These are phyloP conservation scores for Entelurus aequoreus DNA, from an alignment of 2,113 vertebrate genomes.

Conservation along the genomic window DNA sequence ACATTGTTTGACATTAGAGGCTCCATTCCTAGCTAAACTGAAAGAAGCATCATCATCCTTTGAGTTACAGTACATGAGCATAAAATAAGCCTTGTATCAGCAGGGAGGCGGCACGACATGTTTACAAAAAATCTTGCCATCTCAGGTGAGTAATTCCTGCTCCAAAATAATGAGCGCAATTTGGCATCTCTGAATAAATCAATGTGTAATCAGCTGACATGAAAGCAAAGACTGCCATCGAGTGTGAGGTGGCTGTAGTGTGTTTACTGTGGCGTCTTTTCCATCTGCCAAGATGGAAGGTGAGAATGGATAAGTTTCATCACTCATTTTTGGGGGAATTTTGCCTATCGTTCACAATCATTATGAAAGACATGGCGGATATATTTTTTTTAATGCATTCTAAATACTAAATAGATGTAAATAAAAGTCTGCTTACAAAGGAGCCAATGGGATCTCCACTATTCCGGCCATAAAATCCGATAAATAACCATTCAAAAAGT, in stretches of 20 bases:
- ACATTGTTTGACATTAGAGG: background rate
- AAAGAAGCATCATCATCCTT: background rate
- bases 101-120: background rate
- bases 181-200: conserved; percentile 44
- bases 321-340: too few relatives aligned
- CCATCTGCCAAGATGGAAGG: conserved; percentile 36
- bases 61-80: background rate
- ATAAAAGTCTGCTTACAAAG: too few relatives aligned
- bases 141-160: conserved; percentile 53
- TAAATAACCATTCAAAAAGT: too few relatives aligned
- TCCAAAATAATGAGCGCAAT: conserved; percentile 45
- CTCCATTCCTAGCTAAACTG: background rate
- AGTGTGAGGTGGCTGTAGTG: conserved; percentile 2
- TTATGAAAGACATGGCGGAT: too few relatives aligned
- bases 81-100: conserved; percentile 28
- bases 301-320: conserved; percentile 8
- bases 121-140: conserved; percentile 9
- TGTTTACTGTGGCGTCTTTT: conserved; percentile 38
- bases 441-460: too few relatives aligned
- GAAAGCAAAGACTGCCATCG: conserved; percentile 24
- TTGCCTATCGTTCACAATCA: too few relatives aligned
- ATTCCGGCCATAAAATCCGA: too few relatives aligned
- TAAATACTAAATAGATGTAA: too few relatives aligned
- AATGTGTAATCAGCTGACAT: conserved; percentile 40
- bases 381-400: too few relatives aligned